These are phyloP conservation scores for Aphrophora alni DNA, from an alignment of 2,888 invertebrate genomes.

Conservation along the genomic window DNA sequence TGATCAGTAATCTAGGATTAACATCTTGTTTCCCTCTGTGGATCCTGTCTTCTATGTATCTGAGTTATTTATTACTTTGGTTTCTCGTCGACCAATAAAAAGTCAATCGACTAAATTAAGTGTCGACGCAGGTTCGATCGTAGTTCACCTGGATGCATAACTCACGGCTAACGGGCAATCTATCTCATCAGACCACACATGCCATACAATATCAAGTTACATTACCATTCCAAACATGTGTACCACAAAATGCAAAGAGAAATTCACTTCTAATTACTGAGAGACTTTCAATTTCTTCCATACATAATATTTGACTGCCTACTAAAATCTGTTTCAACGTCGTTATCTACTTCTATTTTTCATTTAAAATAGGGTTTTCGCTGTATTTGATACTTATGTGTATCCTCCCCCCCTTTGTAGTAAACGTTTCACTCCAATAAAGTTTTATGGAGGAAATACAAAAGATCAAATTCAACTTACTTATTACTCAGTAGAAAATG, in stretches of 20 bases:
- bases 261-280: too few species aligned
- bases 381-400: too few species aligned
- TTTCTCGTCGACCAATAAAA: constrained; percentile 19
- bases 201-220: not conserved
- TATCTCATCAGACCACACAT: not conserved
- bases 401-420: too few species aligned
- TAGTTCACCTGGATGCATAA: not conserved
- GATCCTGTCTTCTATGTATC: not conserved
- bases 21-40: not conserved
- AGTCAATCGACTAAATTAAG: constrained; percentile 37
- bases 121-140: constrained; percentile 14
- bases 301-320: too few species aligned
- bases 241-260: not conserved
- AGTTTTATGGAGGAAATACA: too few species aligned
- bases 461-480: too few species aligned
- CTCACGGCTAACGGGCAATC: not conserved
- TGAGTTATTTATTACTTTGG: not conserved
- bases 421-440: too few species aligned
- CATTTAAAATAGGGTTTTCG: too few species aligned
- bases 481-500: too few species aligned
- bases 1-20: constrained; percentile 6
- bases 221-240: not conserved
- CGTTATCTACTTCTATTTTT: too few species aligned
- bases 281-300: too few species aligned
- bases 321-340: too few species aligned